Evolutionary conservation across 37 sponge, comb jelly and placozoan species (phyloP), one percentile per base, ranked within the genome.

Genomic region (Oscarella lobularis): DNA sequence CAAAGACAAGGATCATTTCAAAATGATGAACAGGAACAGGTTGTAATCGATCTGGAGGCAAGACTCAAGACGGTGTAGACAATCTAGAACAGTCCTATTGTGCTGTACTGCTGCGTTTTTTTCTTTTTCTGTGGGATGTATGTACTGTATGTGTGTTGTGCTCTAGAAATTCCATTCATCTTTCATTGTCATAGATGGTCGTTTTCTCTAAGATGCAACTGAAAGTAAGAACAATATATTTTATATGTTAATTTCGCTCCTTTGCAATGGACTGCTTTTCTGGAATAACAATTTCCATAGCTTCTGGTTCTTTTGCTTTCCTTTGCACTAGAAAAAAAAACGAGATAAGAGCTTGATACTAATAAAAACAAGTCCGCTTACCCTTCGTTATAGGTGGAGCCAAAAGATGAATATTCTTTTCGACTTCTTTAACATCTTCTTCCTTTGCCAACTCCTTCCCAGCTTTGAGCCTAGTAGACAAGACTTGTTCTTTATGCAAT

Each of bases 371-470:
- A 20, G 14, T 20, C 31, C 33, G 29, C 65, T 80, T 20, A 31
- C 41, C 66, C 73, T 72, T 66, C 82, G 86, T 83, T 66, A 80
- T 66, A 65, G 87, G 86, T 36, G 87, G 88, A 70, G 87, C 84
- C 68, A 97, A 71, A 6, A 97, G 81, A 55, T 97, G 91, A 39
- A 92, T 84, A 72, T 90, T 79, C 55, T 88, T 74, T 73, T 93
- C 83, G 1, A 97, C 91, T 40, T 93, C 98, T 48, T 82, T 83
- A 78, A 87, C 84, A 33, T 92, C 89, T 5, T 90, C 82, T 40
- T 92, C 89, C 72, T 85, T 74, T 3, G 83, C 82, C 72, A 97
- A 66, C 80, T 90, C 88, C 73, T 93, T 78, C 0, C 94, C 98
- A 31, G 88, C 91, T 72, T 86, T 90, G 78, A 97, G 74, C 72